These are phyloP conservation scores for Lepidocolaptes lacrymiger DNA, from an alignment of 2,797 vertebrate species.

Conservation along the genomic window DNA sequence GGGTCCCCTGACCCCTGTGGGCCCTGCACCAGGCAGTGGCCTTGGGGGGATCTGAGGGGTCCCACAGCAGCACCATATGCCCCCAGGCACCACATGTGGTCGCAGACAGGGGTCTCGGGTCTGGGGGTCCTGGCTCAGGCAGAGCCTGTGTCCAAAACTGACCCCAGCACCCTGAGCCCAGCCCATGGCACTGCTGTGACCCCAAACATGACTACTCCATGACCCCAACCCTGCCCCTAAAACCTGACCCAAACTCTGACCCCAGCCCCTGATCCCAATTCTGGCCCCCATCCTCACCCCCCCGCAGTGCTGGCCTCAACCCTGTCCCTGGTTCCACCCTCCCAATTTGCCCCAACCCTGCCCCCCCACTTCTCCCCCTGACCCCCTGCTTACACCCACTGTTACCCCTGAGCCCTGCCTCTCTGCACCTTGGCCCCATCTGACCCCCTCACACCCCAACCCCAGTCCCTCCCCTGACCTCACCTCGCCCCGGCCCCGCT, in stretches of 20 bases:
- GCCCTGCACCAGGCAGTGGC: accelerated
- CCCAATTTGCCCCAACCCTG: no score
- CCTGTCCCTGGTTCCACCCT: not conserved
- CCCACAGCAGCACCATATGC: not conserved
- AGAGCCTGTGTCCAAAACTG: no score
- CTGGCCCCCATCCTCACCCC: not conserved
- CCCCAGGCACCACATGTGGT: no score
- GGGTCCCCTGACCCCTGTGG: accelerated
- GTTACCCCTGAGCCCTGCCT: not conserved
- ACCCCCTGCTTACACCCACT: not conserved
- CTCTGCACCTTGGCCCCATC: no score
- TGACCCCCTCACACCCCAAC: no score
- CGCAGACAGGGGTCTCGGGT: no score
- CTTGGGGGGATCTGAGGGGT: accelerated
- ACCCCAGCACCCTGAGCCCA: not conserved
- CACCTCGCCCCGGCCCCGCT: accelerated
- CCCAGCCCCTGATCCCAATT: not conserved
- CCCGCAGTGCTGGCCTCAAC: accelerated
- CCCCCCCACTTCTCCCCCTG: not conserved
- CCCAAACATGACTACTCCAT: not conserved
- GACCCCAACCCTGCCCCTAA: no score
- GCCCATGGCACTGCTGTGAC: not conserved
- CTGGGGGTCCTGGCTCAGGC: no score
- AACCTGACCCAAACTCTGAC: not conserved
- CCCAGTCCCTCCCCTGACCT: not conserved